These are phyloP conservation scores for Lepidostoma basale DNA, from an alignment of 1,140 invertebrate genomes.

Conservation along the genomic window DNA sequence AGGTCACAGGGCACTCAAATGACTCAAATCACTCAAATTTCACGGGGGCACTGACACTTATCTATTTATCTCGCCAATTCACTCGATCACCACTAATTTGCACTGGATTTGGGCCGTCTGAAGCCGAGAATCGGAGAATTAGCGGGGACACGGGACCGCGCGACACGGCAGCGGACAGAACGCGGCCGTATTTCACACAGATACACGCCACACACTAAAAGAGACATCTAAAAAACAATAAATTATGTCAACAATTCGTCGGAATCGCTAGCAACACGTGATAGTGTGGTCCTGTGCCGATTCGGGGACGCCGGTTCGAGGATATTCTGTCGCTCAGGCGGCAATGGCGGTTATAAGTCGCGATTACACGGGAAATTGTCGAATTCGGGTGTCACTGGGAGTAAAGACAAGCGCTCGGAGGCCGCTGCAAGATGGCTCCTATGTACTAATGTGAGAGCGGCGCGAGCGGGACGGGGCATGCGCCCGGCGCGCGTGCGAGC, in stretches of 20 bases:
- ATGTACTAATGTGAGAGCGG: slow-evolving; percentile 34
- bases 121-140: background rate
- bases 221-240: slow-evolving; percentile 38
- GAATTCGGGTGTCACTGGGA: slow-evolving; percentile 34
- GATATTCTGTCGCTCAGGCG: background rate
- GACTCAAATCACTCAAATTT: slow-evolving; percentile 26
- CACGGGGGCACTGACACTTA: slow-evolving; percentile 15
- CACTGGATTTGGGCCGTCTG: background rate
- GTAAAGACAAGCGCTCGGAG: slow-evolving; percentile 37
- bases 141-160: background rate
- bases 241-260: slow-evolving; percentile 36
- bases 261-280: slow-evolving; percentile 32
- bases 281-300: background rate
- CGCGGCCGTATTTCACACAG: slow-evolving; percentile 30
- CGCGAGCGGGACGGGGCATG: background rate
- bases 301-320: background rate
- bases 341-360: slow-evolving; percentile 36
- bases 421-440: slow-evolving; percentile 37
- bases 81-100: slow-evolving; percentile 1
- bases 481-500: background rate
- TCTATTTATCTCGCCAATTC: slow-evolving; percentile 16
- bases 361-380: slow-evolving; percentile 34
- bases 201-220: slow-evolving; percentile 30
- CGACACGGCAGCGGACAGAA: slow-evolving; percentile 18
- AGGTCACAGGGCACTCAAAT: slow-evolving; percentile 21